Conservation (phyloP, 2,113 vertebrate genomes). For the Pygoscelis antarcticus region DNA sequence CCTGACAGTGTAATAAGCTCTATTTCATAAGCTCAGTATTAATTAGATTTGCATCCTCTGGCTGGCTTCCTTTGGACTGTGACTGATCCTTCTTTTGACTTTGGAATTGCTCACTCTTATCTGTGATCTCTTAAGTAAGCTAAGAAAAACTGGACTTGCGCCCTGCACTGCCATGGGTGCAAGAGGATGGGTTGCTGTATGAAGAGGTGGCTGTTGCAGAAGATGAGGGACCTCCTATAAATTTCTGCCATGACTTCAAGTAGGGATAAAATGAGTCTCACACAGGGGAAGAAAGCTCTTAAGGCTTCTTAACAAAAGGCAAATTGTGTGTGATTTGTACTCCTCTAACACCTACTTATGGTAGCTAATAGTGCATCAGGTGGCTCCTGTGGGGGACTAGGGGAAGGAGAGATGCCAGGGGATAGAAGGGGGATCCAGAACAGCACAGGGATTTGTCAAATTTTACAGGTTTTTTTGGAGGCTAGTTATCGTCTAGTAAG, state of each 20-base stretch:
- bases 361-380: neutral
- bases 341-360: neutral
- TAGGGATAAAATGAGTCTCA: neutral
- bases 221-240: neutral
- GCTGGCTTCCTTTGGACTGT: neutral
- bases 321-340: neutral
- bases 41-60: constrained; percentile 39
- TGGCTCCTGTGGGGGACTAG: neutral
- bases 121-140: neutral
- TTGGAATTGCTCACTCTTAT: neutral
- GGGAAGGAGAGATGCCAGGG: neutral
- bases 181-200: neutral
- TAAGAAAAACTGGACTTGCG: neutral
- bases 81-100: neutral
- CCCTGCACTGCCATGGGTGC: accelerated
- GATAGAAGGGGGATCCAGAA: neutral
- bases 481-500: neutral
- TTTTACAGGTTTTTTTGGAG: neutral
- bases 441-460: neutral
- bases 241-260: neutral
- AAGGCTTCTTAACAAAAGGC: neutral
- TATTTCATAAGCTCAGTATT: constrained; percentile 33
- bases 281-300: neutral
- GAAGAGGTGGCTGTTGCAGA: neutral
- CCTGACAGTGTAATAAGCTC: neutral